A percentile compares a stretch with the other conserved stretches of the same genome.
These are phyloP conservation scores for Neogale vison DNA, from an alignment of 2,113 vertebrate species.

Conservation along the genomic window DNA sequence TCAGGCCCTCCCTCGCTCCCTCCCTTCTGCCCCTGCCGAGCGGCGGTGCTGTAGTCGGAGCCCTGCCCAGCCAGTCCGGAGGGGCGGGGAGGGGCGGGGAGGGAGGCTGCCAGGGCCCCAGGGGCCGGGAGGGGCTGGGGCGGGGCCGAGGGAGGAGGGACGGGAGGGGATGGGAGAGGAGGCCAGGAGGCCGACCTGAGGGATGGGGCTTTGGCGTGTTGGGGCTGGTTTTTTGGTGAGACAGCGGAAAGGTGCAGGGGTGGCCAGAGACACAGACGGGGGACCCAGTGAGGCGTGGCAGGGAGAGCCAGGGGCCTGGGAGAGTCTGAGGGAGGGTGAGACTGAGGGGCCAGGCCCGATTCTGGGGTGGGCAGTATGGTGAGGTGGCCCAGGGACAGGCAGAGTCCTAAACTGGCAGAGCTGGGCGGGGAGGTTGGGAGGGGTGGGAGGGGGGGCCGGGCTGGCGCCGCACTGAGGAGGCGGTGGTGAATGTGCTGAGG, in stretches of 20 bases:
- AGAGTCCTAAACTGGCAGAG: not conserved
- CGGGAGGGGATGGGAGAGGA: not conserved
- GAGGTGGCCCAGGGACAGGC: not conserved
- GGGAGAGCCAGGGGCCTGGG: not conserved
- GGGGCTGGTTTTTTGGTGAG: conserved; percentile 59
- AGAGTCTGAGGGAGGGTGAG: not conserved
- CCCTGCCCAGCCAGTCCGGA: conserved; percentile 2
- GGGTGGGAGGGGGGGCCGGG: no score
- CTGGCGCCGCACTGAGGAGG: not conserved
- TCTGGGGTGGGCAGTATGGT: not conserved
- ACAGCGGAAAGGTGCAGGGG: not conserved
- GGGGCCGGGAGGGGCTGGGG: conserved; percentile 54
- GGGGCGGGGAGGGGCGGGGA: not conserved
- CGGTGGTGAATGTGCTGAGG: not conserved
- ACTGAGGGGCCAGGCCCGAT: not conserved
- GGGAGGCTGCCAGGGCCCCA: conserved; percentile 44
- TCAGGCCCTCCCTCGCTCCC: not conserved
- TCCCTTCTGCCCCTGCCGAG: not conserved
- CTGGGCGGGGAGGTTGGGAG: not conserved
- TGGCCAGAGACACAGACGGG: not conserved
- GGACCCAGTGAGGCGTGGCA: not conserved
- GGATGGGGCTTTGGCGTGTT: conserved; percentile 13
- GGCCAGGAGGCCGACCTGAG: not conserved
- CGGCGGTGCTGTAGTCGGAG: not conserved
- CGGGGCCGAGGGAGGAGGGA: not conserved